Percentiles rank a stretch among this genome's conserved stretches.
phyloP scores from a whole-genome alignment of 2,797 vertebrate genomes.

The Eulemur rubriventer region DNA sequence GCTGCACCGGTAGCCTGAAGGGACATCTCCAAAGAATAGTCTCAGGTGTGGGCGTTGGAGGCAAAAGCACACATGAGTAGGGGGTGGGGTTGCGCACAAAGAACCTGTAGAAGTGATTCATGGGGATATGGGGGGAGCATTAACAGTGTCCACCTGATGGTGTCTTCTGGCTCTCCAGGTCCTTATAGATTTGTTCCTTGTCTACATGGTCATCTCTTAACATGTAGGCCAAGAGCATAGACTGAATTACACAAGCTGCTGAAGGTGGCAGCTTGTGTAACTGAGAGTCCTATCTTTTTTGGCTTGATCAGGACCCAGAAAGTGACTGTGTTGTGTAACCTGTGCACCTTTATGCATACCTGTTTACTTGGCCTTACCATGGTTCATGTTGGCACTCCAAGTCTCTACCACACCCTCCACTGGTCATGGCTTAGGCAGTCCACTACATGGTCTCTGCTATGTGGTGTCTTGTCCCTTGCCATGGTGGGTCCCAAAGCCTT shows the following conservation, averaged over 20 bases:
- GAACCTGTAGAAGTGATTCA: neutral
- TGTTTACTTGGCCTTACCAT: neutral
- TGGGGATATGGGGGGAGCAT: neutral
- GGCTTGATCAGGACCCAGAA: neutral
- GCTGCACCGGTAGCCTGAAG: neutral
- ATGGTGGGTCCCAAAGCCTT: neutral
- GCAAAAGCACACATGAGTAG: neutral
- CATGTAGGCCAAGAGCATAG: neutral
- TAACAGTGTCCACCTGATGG: neutral
- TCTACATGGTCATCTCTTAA: neutral
- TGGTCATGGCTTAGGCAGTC: neutral
- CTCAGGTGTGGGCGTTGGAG: neutral
- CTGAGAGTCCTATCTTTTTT: neutral
- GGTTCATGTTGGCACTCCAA: neutral
- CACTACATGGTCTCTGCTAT: neutral
- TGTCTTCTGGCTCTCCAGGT: neutral
- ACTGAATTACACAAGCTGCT: neutral
- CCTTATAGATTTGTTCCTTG: neutral
- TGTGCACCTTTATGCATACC: neutral
- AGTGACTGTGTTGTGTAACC: neutral
- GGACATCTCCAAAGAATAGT: neutral
- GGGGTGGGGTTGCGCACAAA: neutral
- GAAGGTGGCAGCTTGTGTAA: neutral
- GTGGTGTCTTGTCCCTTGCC: neutral
- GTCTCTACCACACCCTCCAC: neutral